Base-by-base conservation (phyloP, 2,113 vertebrate genomes). In the Cephalopholis sonnerati region DNA sequence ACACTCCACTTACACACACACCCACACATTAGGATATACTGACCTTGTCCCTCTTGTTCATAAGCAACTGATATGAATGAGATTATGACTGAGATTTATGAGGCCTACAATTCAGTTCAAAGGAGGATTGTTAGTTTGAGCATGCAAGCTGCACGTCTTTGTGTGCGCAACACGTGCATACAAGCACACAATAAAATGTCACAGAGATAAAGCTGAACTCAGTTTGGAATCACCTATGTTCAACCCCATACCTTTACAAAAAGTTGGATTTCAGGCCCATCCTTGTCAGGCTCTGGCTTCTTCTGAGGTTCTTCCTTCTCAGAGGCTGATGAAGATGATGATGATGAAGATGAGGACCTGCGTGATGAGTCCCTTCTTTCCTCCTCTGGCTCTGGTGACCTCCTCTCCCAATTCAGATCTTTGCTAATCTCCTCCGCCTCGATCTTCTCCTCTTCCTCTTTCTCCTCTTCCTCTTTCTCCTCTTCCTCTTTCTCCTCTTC, bases 241-340 rank as follows among this genome's bases (percentile, higher is more conserved):
- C 2, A 3, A 27, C n/a, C 13, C 25, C 78, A 6, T 87, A 93
- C 91, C 93, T 90, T 92, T 1, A 59, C 53, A 65, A 6, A 93
- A 27, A 93, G 89, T 1, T 20, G 32, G 32, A 91, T 6, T 2
- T 25, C 0, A 1, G 0, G 1, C 0, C 22, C 57, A 0, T 79
- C 55, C 4, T 39, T 50, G 0, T 77, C 53, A 16, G 70, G 16
- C 54, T 59, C 11, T 13, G 77, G 36, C 17, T 77, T 54, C 63
- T 58, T 1, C 48, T 51, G 9, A 5, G 24, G 4, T 44, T 24
- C 24, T 25, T 76, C 62, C n/a, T 82, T 80, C 77, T 87, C 87
- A n/a, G 87, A 87, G 2, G 58, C 57, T 0, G 91, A 84, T 27
- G 86, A 91, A 2, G 87, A 90, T 0, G 91, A 86, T 13, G 87